Percentiles rank a stretch among this genome's conserved stretches.
These are phyloP conservation scores for Holacanthus passer DNA, from an alignment of 2,113 vertebrate species.

Conservation along the genomic window DNA sequence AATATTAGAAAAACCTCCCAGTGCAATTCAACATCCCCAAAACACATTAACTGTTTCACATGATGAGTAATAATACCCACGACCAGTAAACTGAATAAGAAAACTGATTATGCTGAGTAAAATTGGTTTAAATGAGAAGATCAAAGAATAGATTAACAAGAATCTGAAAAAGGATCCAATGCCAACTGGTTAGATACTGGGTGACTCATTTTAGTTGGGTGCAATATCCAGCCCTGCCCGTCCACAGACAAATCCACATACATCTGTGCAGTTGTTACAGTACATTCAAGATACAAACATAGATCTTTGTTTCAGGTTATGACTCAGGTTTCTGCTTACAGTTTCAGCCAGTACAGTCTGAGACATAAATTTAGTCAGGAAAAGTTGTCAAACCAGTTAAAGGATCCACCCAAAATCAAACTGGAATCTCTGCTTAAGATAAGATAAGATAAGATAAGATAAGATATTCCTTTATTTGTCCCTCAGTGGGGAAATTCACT, in stretches of 20 bases:
- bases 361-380: background rate
- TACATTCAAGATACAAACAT: background rate
- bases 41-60: background rate
- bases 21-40: background rate
- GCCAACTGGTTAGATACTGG: too few relatives aligned
- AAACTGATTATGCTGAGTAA: too few relatives aligned
- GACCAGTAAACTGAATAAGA: background rate
- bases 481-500: too few relatives aligned
- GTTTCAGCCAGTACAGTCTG: too few relatives aligned
- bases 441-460: too few relatives aligned
- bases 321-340: background rate
- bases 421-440: background rate
- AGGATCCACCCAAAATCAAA: conserved; percentile 8
- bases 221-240: too few relatives aligned
- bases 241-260: too few relatives aligned
- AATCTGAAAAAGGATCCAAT: background rate
- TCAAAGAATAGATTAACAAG: background rate
- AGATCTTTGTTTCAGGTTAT: background rate
- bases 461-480: too few relatives aligned
- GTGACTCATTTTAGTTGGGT: too few relatives aligned
- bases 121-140: conserved; percentile 7
- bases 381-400: conserved; percentile 17
- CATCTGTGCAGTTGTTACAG: background rate
- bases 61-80: background rate
- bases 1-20: too few relatives aligned